Evolutionary conservation across 37 sponge, comb jelly and placozoan genomes (phyloP).

Genomic region (Mnemiopsis leidyi): DNA sequence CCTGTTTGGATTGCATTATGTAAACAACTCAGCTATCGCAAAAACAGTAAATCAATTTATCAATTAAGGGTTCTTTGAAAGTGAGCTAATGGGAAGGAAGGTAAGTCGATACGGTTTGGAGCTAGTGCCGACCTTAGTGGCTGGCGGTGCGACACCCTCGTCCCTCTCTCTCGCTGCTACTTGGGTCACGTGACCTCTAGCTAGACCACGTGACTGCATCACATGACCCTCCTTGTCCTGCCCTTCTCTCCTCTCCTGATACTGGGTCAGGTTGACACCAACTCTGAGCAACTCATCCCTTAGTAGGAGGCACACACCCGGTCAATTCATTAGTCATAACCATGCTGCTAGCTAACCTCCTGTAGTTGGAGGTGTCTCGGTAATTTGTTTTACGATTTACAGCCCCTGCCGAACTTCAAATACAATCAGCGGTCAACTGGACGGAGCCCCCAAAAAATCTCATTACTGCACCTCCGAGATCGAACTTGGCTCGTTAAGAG

Average conservation of each 20-base stretch:
- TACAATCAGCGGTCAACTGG: background rate
- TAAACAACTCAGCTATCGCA: background rate
- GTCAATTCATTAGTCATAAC: background rate
- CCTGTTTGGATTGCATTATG: background rate
- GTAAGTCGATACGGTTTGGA: background rate
- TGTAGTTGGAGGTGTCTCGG: background rate
- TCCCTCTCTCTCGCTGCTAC: too few relatives aligned
- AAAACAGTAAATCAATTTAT: background rate
- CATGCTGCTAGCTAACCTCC: background rate
- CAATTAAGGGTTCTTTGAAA: background rate
- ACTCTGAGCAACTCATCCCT: background rate
- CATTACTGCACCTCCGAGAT: background rate
- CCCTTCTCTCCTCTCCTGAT: too few relatives aligned
- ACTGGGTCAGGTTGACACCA: too few relatives aligned
- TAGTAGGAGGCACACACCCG: background rate
- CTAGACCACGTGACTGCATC: background rate
- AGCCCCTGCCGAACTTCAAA: background rate
- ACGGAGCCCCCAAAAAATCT: background rate
- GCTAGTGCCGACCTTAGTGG: background rate
- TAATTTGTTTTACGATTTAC: background rate
- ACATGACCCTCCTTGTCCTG: background rate
- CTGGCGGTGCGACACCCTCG: too few relatives aligned
- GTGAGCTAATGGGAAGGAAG: background rate
- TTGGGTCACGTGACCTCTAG: too few relatives aligned
- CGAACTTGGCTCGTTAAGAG: background rate